Percentiles rank a stretch among this genome's conserved stretches.
Evolutionary conservation across 1,140 invertebrate species (phyloP).

Genomic region (Cyclargus thomasi): DNA sequence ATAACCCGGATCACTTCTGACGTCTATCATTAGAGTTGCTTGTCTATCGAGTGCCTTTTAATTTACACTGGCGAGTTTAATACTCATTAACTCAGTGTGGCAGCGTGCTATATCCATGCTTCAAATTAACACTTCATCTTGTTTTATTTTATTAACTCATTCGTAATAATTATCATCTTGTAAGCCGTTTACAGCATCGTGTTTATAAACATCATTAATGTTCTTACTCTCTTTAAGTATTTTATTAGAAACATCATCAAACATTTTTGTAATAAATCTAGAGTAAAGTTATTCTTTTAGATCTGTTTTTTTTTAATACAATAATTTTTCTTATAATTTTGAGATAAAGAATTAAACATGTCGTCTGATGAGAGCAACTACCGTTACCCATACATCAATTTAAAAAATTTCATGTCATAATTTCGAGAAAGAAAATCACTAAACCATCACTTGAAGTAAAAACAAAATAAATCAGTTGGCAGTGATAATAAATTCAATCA

Average conservation of each 20-base stretch:
- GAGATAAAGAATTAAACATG: too few relatives aligned
- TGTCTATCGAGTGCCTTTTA: slow-evolving; percentile 2
- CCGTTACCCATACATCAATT: too few relatives aligned
- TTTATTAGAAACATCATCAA: not conserved
- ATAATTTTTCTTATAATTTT: too few relatives aligned
- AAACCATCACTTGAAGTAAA: not conserved
- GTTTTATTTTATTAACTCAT: not conserved
- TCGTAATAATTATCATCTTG: not conserved
- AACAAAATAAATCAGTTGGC: not conserved
- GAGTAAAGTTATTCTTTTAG: too few relatives aligned
- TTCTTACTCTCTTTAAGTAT: not conserved
- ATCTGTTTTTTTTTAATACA: not conserved
- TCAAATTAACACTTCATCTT: not conserved
- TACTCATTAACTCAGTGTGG: not conserved
- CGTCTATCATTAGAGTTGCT: not conserved
- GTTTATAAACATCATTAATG: not conserved
- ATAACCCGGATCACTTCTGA: slow-evolving; percentile 36
- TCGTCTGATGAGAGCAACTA: too few relatives aligned
- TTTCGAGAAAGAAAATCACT: too few relatives aligned
- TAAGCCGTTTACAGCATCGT: not conserved
- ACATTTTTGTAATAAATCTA: not conserved
- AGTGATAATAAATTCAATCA: not conserved
- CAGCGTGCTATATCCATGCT: not conserved
- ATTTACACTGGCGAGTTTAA: not conserved
- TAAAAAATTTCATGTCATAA: too few relatives aligned